Evolutionary conservation across 2,888 invertebrate genomes (phyloP), one percentile per base, ranked within the genome.

Genomic region (Phortica magna): DNA sequence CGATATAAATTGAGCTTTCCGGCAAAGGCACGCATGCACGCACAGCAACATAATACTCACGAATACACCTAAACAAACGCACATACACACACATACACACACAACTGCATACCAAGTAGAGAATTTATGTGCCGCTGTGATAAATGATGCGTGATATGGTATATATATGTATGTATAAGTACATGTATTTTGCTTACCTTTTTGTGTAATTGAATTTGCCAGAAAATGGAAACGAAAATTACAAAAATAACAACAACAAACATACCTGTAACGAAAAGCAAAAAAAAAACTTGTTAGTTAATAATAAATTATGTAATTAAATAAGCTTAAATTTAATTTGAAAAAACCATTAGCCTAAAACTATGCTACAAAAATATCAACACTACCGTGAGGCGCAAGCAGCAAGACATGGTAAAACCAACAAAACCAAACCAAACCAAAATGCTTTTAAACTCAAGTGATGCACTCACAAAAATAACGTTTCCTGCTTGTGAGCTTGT

Each of bases 1-100:
- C 31, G 74, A 76, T 82, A 84, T 78, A 83, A 83, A 79, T 79
- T 80, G 80, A 77, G 77, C 67, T 75, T 82, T 78, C 31, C 77
- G 76, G 81, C 79, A 76, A 65, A 48, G 22, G 42, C 42, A n/a
- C 59, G 41, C 39, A 17, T 41, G 1, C 31, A 31, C 31, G 31
- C 31, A 31, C 31, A 31, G 31, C 31, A n/a, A n/a, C 31, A 4
- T 31, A 31, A 31, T 31, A 31, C 31, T 4, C 31, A 31, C 31
- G 31, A 48, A 73, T 22, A 55, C 65, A 67, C 10, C 53, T 68
- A 9, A 53, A 64, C 71, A 22, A 31, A 43, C 55, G 67, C 72
- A 73, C 65, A 73, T 71, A 64, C 71, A 72, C 74, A 57, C 19
- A 57, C 22, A 22, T 31, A 39, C 39, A 31, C 31, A 22, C 7